phyloP scores from a whole-genome alignment of 2,113 vertebrate genomes.

The Stegastes partitus region DNA sequence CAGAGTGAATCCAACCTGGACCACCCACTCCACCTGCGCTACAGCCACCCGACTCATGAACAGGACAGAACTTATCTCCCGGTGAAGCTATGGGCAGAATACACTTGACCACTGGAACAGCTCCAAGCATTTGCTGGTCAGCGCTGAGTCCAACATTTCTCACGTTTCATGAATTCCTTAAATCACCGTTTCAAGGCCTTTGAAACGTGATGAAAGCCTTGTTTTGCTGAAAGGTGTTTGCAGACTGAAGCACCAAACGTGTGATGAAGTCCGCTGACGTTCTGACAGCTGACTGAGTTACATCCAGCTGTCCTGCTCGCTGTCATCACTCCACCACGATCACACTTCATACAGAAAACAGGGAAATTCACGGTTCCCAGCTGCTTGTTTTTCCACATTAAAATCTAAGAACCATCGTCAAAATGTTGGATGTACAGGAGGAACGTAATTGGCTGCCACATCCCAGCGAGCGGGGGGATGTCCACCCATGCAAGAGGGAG shows the following conservation, averaged over 20 bases:
- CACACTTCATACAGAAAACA: not conserved
- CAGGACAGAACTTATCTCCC: not conserved
- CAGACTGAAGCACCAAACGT: not conserved
- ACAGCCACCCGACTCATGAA: too few relatives aligned
- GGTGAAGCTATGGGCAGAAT: not conserved
- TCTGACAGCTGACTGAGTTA: not conserved
- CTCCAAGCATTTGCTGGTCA: not conserved
- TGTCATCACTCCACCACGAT: not conserved
- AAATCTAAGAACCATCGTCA: conserved; percentile 16
- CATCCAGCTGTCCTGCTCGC: not conserved
- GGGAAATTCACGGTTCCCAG: not conserved
- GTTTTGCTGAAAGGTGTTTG: not conserved
- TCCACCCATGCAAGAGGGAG: conserved; percentile 26
- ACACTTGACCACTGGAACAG: not conserved
- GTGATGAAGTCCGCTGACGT: not conserved
- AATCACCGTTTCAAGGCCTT: not conserved
- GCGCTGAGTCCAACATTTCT: not conserved
- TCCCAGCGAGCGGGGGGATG: conserved; percentile 14
- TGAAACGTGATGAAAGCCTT: not conserved
- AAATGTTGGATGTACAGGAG: conserved; percentile 21
- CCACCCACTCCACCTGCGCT: too few relatives aligned
- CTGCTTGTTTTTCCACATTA: conserved; percentile 5
- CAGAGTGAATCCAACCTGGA: too few relatives aligned
- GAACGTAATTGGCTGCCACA: conserved; percentile 21
- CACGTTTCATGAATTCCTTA: not conserved